Evolutionary conservation across 2,888 invertebrate genomes (phyloP), one percentile per base, ranked within the genome.

Genomic region (Agriopis leucophaearia): DNA sequence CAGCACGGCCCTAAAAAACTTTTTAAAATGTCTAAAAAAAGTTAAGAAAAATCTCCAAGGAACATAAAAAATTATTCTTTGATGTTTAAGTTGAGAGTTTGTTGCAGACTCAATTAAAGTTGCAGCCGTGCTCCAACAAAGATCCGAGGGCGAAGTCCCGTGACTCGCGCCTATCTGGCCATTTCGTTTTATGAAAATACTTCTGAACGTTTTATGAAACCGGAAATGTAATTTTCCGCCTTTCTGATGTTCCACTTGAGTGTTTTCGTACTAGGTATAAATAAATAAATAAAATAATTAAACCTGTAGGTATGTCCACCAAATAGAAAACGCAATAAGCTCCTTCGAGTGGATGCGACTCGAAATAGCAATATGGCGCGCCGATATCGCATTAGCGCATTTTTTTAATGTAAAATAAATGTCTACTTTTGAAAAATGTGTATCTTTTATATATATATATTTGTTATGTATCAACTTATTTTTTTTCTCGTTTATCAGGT

Each of bases 21-120:
- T 27, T 5, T 27, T 27, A 27, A 27, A 27, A 27, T 4, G 27
- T 27, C 5, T 27, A 27, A 27, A 44, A 71, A 73, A 79, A 79
- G 73, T 73, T 76, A 5, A 27, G 5, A 55, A 72, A 77, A 74
- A 75, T 77, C 74, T 75, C 70, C 64, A 72, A 70, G 68, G 68
- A 74, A 70, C 27, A 5, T 27, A 27, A 27, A 5, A 27, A 27
- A 27, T 27, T 78, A 81, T 81, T 79, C 79, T 79, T 78, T 77
- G 75, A 78, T 78, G 72, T 79, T 76, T 74, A 71, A 82, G 74
- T 81, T 80, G 74, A 70, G 74, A 77, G 75, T 27, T 27, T 27
- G 75, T 81, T 78, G 71, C 62, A 72, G 78, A 85, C 81, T 84
- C 85, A 84, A 88, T 88, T 85, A 87, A 88, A 88, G 78, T 87